A percentile compares a stretch with the other conserved stretches of the same genome.
phyloP scores from a whole-genome alignment of 2,797 vertebrate genomes.

The Loris lydekkerianus region DNA sequence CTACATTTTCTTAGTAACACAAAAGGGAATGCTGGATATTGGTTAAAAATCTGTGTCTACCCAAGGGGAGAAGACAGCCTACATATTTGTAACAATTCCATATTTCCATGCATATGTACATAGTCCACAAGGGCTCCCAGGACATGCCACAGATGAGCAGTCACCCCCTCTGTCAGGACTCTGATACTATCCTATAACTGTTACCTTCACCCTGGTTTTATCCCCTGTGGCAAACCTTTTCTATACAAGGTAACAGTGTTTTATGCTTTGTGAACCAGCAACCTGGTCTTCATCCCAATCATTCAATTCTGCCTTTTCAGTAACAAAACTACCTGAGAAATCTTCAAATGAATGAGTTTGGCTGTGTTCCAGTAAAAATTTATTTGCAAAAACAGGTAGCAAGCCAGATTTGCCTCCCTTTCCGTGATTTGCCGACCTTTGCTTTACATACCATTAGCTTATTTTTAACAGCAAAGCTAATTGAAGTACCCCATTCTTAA shows the following conservation, averaged over 20 bases:
- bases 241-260: not conserved
- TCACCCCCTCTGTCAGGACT: too few relatives aligned
- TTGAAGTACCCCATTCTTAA: not conserved
- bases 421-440: not conserved
- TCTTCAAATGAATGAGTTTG: not conserved
- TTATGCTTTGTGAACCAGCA: not conserved
- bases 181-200: rapidly evolving
- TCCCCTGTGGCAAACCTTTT: not conserved
- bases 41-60: not conserved
- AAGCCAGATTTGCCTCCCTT: not conserved
- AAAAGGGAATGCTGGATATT: not conserved
- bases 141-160: not conserved
- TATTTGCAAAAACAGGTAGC: not conserved
- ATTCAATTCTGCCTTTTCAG: not conserved
- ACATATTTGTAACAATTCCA: not conserved
- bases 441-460: not conserved
- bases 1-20: not conserved
- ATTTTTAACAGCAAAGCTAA: not conserved
- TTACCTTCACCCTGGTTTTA: not conserved
- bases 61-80: not conserved
- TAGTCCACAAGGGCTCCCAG: not conserved
- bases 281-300: too few relatives aligned
- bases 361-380: not conserved
- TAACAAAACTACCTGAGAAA: not conserved
- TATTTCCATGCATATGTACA: not conserved